phyloP scores from a whole-genome alignment of 2,888 invertebrate species.

The Nymphalis urticae region DNA sequence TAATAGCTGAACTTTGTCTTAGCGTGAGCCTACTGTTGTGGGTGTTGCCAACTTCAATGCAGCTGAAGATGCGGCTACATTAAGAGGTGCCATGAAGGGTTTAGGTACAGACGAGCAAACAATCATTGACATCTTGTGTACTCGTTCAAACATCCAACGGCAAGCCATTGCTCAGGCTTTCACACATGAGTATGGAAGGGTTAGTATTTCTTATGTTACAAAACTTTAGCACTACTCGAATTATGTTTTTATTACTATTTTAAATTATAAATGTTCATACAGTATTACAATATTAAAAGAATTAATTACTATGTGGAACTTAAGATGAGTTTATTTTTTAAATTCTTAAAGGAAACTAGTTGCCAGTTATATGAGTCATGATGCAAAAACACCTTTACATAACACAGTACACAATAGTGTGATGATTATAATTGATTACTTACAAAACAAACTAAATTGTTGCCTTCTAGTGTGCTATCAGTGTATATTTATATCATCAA shows the following conservation, averaged over 20 bases:
- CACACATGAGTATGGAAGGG: conserved; percentile 81
- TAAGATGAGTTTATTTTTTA: background rate
- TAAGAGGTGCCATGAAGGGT: conserved; percentile 87
- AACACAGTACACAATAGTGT: conserved; percentile 8
- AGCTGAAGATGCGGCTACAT: conserved; percentile 83
- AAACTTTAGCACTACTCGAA: background rate
- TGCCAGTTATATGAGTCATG: conserved; percentile 15
- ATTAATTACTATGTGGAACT: too few species aligned
- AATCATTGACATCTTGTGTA: conserved; percentile 87
- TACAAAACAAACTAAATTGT: background rate
- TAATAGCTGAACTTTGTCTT: conserved; percentile 5
- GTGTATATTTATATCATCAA: background rate
- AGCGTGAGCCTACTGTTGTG: conserved; percentile 82
- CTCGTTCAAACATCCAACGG: conserved; percentile 86
- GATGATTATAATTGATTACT: conserved; percentile 3
- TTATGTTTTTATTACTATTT: too few species aligned
- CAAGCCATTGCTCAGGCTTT: conserved; percentile 85
- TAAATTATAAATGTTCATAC: too few species aligned
- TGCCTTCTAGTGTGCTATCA: background rate
- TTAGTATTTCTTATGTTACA: conserved; percentile 45
- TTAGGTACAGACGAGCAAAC: conserved; percentile 89
- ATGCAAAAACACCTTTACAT: conserved; percentile 16
- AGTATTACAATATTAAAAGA: too few species aligned
- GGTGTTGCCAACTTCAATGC: conserved; percentile 83
- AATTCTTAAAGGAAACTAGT: background rate